Percentiles rank a stretch among this genome's conserved stretches.
phyloP scores from a whole-genome alignment of 2,797 vertebrate genomes.

The Phrynocephalus forsythii region DNA sequence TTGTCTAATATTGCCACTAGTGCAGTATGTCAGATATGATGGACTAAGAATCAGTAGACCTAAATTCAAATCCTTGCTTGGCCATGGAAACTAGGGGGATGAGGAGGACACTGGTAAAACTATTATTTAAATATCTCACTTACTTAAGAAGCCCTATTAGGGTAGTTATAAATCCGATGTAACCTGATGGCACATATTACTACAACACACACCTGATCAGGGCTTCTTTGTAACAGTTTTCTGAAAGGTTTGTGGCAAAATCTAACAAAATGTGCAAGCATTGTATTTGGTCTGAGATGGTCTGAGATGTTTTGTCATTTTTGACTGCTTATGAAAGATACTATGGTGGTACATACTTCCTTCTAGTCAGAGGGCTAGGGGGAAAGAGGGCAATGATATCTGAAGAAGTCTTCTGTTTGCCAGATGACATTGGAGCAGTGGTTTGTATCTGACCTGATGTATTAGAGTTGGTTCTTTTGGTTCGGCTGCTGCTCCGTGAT shows the following conservation, averaged over 20 bases:
- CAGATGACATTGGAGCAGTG: slow-evolving; percentile 19
- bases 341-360: background rate
- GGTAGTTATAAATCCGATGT: too few species aligned
- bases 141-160: too few species aligned
- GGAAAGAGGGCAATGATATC: slow-evolving; percentile 14
- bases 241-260: background rate
- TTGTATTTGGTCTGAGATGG: background rate
- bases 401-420: slow-evolving; percentile 16
- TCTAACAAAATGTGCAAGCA: too few species aligned
- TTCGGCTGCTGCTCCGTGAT: slow-evolving; percentile 54
- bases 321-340: slow-evolving; percentile 6
- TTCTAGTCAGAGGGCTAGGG: background rate
- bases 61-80: too few species aligned
- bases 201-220: too few species aligned
- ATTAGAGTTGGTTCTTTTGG: slow-evolving; percentile 57
- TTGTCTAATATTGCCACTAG: background rate
- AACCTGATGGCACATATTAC: too few species aligned
- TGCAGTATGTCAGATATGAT: too few species aligned
- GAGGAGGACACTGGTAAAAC: too few species aligned
- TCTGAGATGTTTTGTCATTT: slow-evolving; percentile 8
- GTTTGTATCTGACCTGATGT: slow-evolving; percentile 54
- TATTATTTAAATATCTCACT: too few species aligned
- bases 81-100: too few species aligned
- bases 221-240: background rate
- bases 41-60: too few species aligned